Conservation (phyloP, 2,797 vertebrate genomes). For the Gymnocypris eckloni region DNA sequence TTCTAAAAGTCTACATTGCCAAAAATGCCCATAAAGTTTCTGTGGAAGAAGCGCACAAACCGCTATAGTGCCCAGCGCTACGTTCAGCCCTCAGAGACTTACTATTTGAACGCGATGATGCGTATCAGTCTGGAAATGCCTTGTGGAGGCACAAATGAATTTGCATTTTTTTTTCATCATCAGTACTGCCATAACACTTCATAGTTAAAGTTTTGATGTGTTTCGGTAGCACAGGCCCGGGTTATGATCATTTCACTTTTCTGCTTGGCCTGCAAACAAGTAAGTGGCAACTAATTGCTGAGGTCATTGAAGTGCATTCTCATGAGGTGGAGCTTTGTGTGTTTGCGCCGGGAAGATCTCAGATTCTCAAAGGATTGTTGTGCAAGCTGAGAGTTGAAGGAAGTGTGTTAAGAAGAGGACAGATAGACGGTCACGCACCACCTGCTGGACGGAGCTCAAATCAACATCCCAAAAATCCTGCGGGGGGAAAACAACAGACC, state of each 20-base stretch:
- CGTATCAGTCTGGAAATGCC: background rate
- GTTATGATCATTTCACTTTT: background rate
- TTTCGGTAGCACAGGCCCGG: background rate
- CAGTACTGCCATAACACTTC: background rate
- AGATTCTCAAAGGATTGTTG: constrained; percentile 21
- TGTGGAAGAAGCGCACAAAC: background rate
- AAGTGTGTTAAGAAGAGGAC: background rate
- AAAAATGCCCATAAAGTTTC: background rate
- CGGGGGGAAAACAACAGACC: background rate
- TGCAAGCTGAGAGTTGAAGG: constrained; percentile 1
- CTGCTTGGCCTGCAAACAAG: constrained; percentile 25
- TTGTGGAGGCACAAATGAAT: background rate
- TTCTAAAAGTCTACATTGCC: background rate
- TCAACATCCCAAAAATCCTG: background rate
- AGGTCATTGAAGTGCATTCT: constrained; percentile 51
- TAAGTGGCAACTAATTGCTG: constrained; percentile 43
- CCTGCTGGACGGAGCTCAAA: constrained; percentile 20
- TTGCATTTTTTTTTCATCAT: background rate
- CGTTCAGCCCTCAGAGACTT: background rate
- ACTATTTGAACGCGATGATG: background rate
- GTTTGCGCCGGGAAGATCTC: background rate
- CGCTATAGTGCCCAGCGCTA: background rate
- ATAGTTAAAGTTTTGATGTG: background rate
- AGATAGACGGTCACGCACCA: constrained; percentile 12
- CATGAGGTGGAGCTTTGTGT: constrained; percentile 22